Conservation (phyloP, 2,888 invertebrate species). For the Diploptera punctata region DNA sequence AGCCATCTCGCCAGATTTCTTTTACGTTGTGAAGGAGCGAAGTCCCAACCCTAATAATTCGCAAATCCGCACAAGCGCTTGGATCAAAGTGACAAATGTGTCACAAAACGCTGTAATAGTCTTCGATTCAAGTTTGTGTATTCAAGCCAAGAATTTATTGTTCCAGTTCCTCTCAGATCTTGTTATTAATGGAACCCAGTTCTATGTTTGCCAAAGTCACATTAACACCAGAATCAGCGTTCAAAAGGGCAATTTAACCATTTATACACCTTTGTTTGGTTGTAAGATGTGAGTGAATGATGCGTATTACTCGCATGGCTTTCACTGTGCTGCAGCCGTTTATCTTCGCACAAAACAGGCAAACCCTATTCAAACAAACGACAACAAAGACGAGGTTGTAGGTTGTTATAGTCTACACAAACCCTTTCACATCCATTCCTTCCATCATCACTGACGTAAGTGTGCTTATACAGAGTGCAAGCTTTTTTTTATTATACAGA, state of each 20-base stretch:
- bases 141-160: no score
- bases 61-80: no score
- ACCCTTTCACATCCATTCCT: background rate
- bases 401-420: background rate
- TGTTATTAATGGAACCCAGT: no score
- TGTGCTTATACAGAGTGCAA: no score
- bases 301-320: background rate
- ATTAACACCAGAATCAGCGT: background rate
- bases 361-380: background rate
- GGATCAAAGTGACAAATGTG: no score
- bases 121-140: no score
- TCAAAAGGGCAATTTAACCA: constrained; percentile 6
- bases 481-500: no score
- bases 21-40: no score
- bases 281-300: background rate
- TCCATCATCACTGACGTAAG: background rate
- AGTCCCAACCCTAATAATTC: no score
- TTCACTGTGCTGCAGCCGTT: background rate
- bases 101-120: no score
- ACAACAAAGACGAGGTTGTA: background rate
- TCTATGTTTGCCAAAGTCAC: background rate
- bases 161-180: no score
- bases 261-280: constrained; percentile 3
- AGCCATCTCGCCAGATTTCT: no score
- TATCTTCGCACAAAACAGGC: background rate